A percentile compares a stretch with the other conserved stretches of the same genome.
These are phyloP conservation scores for Strix aluco DNA, from an alignment of 2,113 vertebrate genomes.

Conservation along the genomic window DNA sequence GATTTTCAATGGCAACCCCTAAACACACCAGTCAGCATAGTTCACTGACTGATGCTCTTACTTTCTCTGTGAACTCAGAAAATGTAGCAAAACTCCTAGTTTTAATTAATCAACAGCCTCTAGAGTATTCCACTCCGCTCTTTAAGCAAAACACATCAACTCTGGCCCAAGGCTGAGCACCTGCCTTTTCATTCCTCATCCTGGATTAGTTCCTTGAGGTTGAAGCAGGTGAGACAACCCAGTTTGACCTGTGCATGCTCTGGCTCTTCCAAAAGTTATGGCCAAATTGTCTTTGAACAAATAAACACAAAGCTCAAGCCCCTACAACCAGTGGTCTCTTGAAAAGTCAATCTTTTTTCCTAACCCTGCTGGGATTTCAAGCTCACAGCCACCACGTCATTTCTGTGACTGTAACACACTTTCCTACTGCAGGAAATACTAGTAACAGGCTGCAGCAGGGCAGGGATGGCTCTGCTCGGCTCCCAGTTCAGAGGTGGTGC, in stretches of 20 bases:
- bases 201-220: not conserved
- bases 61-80: not conserved
- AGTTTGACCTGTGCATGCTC: not conserved
- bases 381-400: not conserved
- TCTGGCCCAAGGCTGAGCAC: not conserved
- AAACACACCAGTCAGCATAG: not conserved
- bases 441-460: not conserved
- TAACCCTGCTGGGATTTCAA: not conserved
- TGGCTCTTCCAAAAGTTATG: not conserved
- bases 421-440: not conserved
- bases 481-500: not conserved
- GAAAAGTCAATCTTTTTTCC: not conserved
- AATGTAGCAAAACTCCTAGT: rapidly evolving
- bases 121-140: not conserved
- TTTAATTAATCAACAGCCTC: not conserved
- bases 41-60: not conserved
- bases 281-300: not conserved
- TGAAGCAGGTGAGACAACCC: not conserved
- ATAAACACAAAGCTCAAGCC: not conserved
- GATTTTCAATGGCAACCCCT: not conserved
- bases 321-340: not conserved
- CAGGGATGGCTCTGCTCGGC: not conserved
- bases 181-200: not conserved
- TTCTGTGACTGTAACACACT: not conserved
- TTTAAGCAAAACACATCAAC: not conserved